Base-by-base conservation (phyloP, 1,140 invertebrate species). In the Drosophila ficusphila region DNA sequence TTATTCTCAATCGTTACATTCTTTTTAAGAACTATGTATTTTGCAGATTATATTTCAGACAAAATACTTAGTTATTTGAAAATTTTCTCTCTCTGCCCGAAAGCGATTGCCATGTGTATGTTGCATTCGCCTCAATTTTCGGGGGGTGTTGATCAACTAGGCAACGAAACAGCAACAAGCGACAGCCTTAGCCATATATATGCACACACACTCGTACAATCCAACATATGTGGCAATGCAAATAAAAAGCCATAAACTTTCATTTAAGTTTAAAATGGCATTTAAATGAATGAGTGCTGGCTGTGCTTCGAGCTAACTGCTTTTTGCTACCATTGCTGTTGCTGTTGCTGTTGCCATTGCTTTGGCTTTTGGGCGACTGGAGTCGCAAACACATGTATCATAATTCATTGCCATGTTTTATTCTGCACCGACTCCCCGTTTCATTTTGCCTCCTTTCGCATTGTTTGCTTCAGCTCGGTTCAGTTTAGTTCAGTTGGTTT, bases 211-310 rank as follows among this genome's bases (percentile, higher is more conserved):
- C 11, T 21, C 12, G 23, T 1, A 38, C 5, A 7, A 41, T 44
- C 53, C 54, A 78, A 27, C 74, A 83, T 69, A 74, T 78, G 74
- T 49, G 74, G 60, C 74, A 88, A 74, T 86, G 81, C 76, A 86
- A 88, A 90, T 86, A 86, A 88, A 90, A 76, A 86, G 74, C 86
- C 86, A 90, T 90, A 90, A 90, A 90, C 81, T 90, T 90, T 90
- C 86, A 90, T 90, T 90, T 90, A 89, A 90, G 81, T 90, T 90
- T 90, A 90, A 90, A 90, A 90, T 90, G 86, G 81, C 86, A 90
- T 90, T 90, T 90, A 90, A 90, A 90, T 90, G 86, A 90, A 90
- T 90, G 86, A 90, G 86, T 86, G 68, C 56, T 60, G 41, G 29
- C 58, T 58, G 19, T 48, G 54, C 74, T 62, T 31, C 71, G 65